These are phyloP conservation scores for Agrotis exclamationis DNA, from an alignment of 2,888 invertebrate species.

Conservation along the genomic window DNA sequence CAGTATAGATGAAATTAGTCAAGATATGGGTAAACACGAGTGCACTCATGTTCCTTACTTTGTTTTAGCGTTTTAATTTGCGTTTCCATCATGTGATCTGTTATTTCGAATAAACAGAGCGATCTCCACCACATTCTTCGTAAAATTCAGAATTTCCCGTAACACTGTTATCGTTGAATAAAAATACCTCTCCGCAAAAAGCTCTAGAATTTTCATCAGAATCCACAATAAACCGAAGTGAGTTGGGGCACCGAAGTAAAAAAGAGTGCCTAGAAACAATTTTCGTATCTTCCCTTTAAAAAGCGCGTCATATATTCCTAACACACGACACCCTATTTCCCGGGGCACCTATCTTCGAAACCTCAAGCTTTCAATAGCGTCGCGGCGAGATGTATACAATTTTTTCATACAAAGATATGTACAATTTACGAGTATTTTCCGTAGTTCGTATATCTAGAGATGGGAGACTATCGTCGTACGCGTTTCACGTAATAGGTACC, in stretches of 20 bases:
- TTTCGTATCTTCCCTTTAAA: conserved; percentile 57
- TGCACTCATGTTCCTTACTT: not conserved
- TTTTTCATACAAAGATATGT: conserved; percentile 71
- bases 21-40: not conserved
- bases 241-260: conserved; percentile 43
- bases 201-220: conserved; percentile 55
- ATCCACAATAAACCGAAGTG: conserved; percentile 52
- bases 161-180: conserved; percentile 38
- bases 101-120: conserved; percentile 6
- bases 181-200: conserved; percentile 41
- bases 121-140: conserved; percentile 2
- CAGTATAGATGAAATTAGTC: not conserved
- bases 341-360: conserved; percentile 69
- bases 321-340: conserved; percentile 61
- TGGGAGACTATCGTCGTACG: conserved; percentile 59
- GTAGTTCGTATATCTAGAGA: conserved; percentile 71
- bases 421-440: conserved; percentile 76
- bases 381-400: conserved; percentile 63
- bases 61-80: not conserved
- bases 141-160: conserved; percentile 19
- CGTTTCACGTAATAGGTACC: conserved; percentile 70
- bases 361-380: conserved; percentile 65
- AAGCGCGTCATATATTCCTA: conserved; percentile 60
- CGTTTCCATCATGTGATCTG: conserved; percentile 1
- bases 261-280: conserved; percentile 57